Evolutionary conservation across 1,140 invertebrate genomes (phyloP), one percentile per base, ranked within the genome.

Genomic region (Drosophila willistoni): DNA sequence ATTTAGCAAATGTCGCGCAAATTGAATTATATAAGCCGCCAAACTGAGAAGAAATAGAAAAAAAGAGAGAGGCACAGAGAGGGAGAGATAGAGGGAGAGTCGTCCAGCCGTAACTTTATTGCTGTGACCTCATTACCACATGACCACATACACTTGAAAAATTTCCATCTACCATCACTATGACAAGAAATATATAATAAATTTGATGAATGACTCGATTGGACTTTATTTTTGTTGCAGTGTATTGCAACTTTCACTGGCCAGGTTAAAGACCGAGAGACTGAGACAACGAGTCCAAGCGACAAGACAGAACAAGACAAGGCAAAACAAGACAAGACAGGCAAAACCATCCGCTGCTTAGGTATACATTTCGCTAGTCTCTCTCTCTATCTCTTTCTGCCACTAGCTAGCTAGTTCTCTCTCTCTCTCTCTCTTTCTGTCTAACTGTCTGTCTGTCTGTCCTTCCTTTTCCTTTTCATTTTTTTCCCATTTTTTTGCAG

Each of bases 1-100:
- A 86, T 82, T 82, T 75, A 72, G 64, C 68, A 63, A 81, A 80
- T 81, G 82, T 81, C 64, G 67, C 68, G 54, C 56, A 78, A 86
- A 86, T 86, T 86, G 63, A 85, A 81, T 85, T 79, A 79, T 76
- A 69, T 71, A 73, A 82, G 61, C 55, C 56, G 39, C 44, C 17
- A 51, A 51, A 51, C 17, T 22, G 19, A 19, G 19, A 10, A 51
- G 14, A 9, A 51, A 51, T 3, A 22, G 17, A 22, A 12, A 47
- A 17, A 6, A 19, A 22, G 44, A 51, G 44, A 51, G 17, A 19
- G 34, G 41, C 14, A 34, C 1, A 22, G 33, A 22, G 42, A 59
- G 67, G 55, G 2, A 47, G 44, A 17, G 34, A 59, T 22, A 22
- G 2, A 29, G 39, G 17, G 42, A 54, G 67, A 61, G 60, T 25